phyloP scores from a whole-genome alignment of 2,113 vertebrate genomes.

The Poeciliopsis retropinna region DNA sequence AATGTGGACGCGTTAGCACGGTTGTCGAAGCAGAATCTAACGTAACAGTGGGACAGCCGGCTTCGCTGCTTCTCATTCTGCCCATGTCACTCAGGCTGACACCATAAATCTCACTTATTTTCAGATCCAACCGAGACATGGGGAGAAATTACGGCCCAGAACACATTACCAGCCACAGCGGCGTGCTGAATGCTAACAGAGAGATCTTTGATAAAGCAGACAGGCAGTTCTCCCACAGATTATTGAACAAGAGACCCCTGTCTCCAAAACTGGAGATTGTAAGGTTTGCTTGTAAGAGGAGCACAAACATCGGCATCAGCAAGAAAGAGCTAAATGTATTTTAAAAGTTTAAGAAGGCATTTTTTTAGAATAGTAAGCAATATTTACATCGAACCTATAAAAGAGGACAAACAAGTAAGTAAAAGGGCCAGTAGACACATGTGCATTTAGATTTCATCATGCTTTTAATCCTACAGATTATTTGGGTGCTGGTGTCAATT shows the following conservation, averaged over 20 bases:
- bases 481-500: not conserved
- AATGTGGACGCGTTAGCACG: slow-evolving; percentile 46
- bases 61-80: slow-evolving; percentile 73
- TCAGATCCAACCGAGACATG: slow-evolving; percentile 73
- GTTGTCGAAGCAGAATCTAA: slow-evolving; percentile 44
- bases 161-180: slow-evolving; percentile 66
- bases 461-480: not conserved
- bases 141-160: slow-evolving; percentile 76
- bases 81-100: slow-evolving; percentile 77
- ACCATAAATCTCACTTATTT: slow-evolving; percentile 84
- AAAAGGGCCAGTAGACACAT: too few species aligned
- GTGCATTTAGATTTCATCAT: too few species aligned
- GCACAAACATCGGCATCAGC: slow-evolving; percentile 36
- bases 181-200: slow-evolving; percentile 76
- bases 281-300: slow-evolving; percentile 34
- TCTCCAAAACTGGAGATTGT: slow-evolving; percentile 40
- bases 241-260: slow-evolving; percentile 61
- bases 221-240: slow-evolving; percentile 62
- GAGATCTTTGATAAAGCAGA: slow-evolving; percentile 72
- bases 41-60: slow-evolving; percentile 37
- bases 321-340: slow-evolving; percentile 15
- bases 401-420: not conserved
- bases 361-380: not conserved
- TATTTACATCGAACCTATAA: not conserved
- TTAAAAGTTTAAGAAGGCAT: not conserved